Base-by-base conservation (phyloP, 2,888 invertebrate species). In the Itoplectis maculator region DNA sequence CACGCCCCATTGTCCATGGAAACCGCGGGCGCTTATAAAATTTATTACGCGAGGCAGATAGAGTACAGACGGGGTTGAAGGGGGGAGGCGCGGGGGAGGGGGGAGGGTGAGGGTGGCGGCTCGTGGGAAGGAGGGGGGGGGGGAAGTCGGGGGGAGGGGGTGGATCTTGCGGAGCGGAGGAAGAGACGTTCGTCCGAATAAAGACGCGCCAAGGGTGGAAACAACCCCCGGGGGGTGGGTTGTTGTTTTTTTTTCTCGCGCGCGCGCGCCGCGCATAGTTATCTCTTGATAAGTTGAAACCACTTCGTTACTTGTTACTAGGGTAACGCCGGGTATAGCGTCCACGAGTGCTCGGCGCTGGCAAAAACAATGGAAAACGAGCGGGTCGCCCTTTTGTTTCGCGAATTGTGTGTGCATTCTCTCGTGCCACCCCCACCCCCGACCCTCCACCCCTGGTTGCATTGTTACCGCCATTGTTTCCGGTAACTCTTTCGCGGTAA, bases 401-500 rank as follows among this genome's bases (percentile, higher is more conserved):
- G 78, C 79, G 69, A 65, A 77, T 81, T 83, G 81, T 87, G 85
- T 87, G 86, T 87, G 87, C 83, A 87, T 87, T 86, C 89, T 90
- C 88, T 90, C 89, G 89, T 89, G 87, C 85, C n/a, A n/a, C n/a
- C n/a, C n/a, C n/a, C n/a, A n/a, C n/a, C n/a, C 87, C 85, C 42
- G 42, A 35, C 35, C 59, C 79, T 84, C 89, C 90, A 74, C 79
- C 81, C n/a, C 49, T 23, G 40, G 51, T 7, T 56, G 54, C 82
- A 83, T 86, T 89, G 91, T 91, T 86, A 85, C 82, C 74, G 81
- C 89, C 86, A 90, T 91, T 92, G 91, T 92, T 91, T 89, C 86
- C 86, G 87, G 89, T 90, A 89, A 90, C 90, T 91, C 88, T 90
- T 90, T 88, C 89, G 89, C 88, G 86, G 89, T 92, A 92, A 92